phyloP scores from a whole-genome alignment of 2,797 vertebrate genomes.

The Ptychobarbus kaznakovi region DNA sequence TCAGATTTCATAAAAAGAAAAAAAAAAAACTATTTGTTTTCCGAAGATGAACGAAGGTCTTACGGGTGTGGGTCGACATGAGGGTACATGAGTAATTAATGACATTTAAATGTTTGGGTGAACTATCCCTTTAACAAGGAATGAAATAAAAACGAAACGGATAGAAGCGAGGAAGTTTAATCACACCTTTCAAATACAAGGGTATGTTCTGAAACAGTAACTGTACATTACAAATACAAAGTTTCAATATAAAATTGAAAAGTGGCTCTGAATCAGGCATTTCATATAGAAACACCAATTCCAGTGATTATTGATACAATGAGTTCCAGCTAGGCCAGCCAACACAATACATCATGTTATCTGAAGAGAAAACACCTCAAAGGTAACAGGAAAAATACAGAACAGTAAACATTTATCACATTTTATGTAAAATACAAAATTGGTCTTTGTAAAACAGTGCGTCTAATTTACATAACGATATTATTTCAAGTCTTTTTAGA shows the following conservation, averaged over 20 bases:
- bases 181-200: constrained; percentile 56
- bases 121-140: background rate
- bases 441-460: constrained; percentile 26
- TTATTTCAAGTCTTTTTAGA: constrained; percentile 20
- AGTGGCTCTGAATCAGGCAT: constrained; percentile 39
- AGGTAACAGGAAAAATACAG: constrained; percentile 39
- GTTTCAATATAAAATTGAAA: constrained; percentile 59
- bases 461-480: background rate
- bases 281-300: constrained; percentile 39
- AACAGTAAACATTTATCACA: constrained; percentile 36
- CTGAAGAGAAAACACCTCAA: constrained; percentile 34
- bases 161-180: constrained; percentile 54
- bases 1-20: background rate
- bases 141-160: constrained; percentile 3
- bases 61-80: background rate
- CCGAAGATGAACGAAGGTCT: background rate
- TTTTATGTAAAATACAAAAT: constrained; percentile 32
- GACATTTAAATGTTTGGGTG: background rate
- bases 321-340: constrained; percentile 26
- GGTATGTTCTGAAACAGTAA: constrained; percentile 45
- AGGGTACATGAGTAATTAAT: background rate
- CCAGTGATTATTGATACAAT: background rate
- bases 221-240: constrained; percentile 57
- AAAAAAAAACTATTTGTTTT: background rate
- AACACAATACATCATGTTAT: constrained; percentile 45